Conservation (phyloP, 2,888 invertebrate genomes). For the Neelides folsomi region DNA sequence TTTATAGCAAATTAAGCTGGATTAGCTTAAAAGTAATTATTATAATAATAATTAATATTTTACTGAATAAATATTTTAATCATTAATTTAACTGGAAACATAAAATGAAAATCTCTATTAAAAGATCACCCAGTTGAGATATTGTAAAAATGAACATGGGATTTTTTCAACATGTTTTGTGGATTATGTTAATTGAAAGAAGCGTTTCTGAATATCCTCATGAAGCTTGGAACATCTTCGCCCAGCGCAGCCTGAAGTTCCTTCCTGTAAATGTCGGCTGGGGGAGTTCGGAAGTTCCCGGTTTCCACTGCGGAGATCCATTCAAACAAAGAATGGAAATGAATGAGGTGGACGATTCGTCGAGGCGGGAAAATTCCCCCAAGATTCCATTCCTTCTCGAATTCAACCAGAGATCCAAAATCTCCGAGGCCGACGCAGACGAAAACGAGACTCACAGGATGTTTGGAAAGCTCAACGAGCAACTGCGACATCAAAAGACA, state of each 20-base stretch:
- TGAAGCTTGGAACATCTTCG: constrained; percentile 17
- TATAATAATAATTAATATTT: too few relatives aligned
- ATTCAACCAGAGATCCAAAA: constrained; percentile 13
- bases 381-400: constrained; percentile 16
- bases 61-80: too few relatives aligned
- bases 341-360: constrained; percentile 21
- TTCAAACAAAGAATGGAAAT: constrained; percentile 16
- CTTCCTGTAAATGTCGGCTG: constrained; percentile 19
- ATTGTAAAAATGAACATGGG: too few relatives aligned
- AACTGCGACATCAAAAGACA: constrained; percentile 9
- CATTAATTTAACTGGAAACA: too few relatives aligned
- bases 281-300: constrained; percentile 13
- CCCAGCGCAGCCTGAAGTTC: constrained; percentile 19
- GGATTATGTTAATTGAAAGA: too few relatives aligned
- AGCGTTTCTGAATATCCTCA: constrained; percentile 12
- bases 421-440: constrained; percentile 23
- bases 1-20: too few relatives aligned
- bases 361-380: constrained; percentile 15
- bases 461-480: constrained; percentile 12
- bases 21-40: too few relatives aligned
- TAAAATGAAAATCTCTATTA: too few relatives aligned
- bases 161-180: too few relatives aligned
- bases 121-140: too few relatives aligned
- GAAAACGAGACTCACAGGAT: constrained; percentile 22
- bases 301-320: constrained; percentile 18